Conservation (phyloP, 64 coral and sea anemone species). For the Dendrophyllia cribrosa region DNA sequence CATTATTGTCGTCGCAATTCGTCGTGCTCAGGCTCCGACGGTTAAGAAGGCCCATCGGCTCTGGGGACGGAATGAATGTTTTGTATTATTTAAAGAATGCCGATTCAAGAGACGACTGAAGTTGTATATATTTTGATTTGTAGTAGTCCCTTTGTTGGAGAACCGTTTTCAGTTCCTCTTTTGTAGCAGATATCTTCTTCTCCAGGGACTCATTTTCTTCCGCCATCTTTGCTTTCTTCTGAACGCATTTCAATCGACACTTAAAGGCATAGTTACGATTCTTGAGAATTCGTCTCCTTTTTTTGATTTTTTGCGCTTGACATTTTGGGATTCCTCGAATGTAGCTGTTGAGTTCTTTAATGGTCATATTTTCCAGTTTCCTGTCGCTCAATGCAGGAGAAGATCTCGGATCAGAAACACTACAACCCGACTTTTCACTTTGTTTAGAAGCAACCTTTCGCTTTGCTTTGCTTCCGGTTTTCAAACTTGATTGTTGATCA, state of each 20-base stretch:
- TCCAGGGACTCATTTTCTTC: slow-evolving; percentile 37
- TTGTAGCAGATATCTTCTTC: slow-evolving; percentile 39
- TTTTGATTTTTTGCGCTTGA: slow-evolving; percentile 7
- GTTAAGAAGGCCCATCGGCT: too few relatives aligned
- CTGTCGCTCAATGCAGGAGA: background rate
- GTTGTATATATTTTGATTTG: slow-evolving; percentile 23
- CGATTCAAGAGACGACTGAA: background rate
- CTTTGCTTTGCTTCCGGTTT: background rate
- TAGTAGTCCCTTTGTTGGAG: slow-evolving; percentile 48
- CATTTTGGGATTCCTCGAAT: background rate
- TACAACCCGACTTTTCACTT: background rate
- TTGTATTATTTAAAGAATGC: background rate
- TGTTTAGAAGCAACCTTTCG: background rate
- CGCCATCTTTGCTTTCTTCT: background rate
- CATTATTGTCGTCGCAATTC: too few relatives aligned
- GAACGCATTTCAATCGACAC: slow-evolving; percentile 19
- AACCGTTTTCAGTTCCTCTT: slow-evolving; percentile 16
- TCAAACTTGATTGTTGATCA: background rate
- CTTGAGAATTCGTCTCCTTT: slow-evolving; percentile 43
- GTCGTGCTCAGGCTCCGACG: too few relatives aligned
- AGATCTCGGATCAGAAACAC: background rate
- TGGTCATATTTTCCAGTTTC: slow-evolving; percentile 18
- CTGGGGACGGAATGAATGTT: too few relatives aligned
- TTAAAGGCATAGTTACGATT: slow-evolving; percentile 54
- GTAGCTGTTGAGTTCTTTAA: slow-evolving; percentile 40